Base-by-base conservation (phyloP, 1,140 invertebrate genomes). In the Coboldia fuscipes region DNA sequence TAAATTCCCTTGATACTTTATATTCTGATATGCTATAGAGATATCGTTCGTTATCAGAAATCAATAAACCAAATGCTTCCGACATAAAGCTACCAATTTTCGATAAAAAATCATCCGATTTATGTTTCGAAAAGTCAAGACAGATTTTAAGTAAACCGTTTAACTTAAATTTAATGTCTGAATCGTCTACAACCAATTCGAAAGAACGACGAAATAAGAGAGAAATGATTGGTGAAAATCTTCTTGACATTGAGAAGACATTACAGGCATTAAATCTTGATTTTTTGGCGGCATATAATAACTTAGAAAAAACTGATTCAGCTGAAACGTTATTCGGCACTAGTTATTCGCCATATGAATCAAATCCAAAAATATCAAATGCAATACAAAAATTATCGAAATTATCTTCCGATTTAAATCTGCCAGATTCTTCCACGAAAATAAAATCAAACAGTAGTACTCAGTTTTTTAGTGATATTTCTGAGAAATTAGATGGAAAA, bases 41-140 rank as follows among this genome's bases (percentile, higher is more conserved):
- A 41, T 66, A 65, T 41, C 68, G 65, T 41, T 54, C 67, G 29
- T 33, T 54, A 35, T 50, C 48, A 35, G 52, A 55, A 38, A 42
- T 54, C 40, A 43, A 53, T 32, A 54, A 39, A 26, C 22, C 19
- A 13, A 41, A 34, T 35, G 42, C 51, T 21, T 34, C 32, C 14
- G 53, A 58, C n/a, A 45, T 58, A 31, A 45, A 70, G 37, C 51
- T 75, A 17, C 72, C 72, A 3, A 47, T 75, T 2, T 77, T 73
- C 66, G 72, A 75, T 46, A 70, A 72, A 50, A 70, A 72, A 5
- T 72, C 70, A 5, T 71, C 72, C 0, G 73, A 77, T 47, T 75
- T 75, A 42, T 73, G 70, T 44, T 75, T 77, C 39, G 70, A 73
- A 4, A 72, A 73, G 41, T 75, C 72, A 0, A 60, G 72, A 2